Base-by-base conservation (phyloP, 2,888 invertebrate genomes). In the Drosophila villosipedis region DNA sequence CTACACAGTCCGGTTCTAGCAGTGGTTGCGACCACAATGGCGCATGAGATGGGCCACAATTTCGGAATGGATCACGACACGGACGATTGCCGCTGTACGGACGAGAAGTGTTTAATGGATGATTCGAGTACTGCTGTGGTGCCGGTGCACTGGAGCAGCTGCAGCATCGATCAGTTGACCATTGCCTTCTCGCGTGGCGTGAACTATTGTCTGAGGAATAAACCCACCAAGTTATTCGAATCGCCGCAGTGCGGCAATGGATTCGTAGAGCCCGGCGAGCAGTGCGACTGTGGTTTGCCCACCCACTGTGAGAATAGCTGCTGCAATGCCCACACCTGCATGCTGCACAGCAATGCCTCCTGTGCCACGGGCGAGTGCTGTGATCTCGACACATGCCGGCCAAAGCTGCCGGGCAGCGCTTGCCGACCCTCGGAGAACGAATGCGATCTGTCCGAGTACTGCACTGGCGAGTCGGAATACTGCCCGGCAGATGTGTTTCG, bases 21-120 rank as follows among this genome's bases (percentile, higher is more conserved):
- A 0, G 94, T 98, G 19, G 98, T 99, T 1, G 99, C 99, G 1
- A 98, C 98, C 0, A 99, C 99, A 0, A 96, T 99, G 67, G 99
- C 99, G 0, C 99, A 99, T 93, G 99, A 99, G 94, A 97, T 99
- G 96, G 99, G 99, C 0, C 99, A 99, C 93, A 99, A 99, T 94
- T 99, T 99, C 92, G 99, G 98, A 63, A 98, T 99, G 98, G 98
- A 99, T 89, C 99, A 99, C 94, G 99, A 99, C 91, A 96, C 96
- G 0, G 95, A 95, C 50, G 96, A 96, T 50, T 99, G 99, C 93
- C 94, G 95, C 52, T 99, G 99, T 92, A 96, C 96, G 0, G 96
- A 96, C 66, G 96, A 97, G 61, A 96, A 97, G 82, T 99, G 99
- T 91, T 98, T 99, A 78, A 99, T 99, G 99, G 97, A 98, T 3